Evolutionary conservation across 2,797 vertebrate species (phyloP), one percentile per base, ranked within the genome.

Genomic region (Tapirus indicus): DNA sequence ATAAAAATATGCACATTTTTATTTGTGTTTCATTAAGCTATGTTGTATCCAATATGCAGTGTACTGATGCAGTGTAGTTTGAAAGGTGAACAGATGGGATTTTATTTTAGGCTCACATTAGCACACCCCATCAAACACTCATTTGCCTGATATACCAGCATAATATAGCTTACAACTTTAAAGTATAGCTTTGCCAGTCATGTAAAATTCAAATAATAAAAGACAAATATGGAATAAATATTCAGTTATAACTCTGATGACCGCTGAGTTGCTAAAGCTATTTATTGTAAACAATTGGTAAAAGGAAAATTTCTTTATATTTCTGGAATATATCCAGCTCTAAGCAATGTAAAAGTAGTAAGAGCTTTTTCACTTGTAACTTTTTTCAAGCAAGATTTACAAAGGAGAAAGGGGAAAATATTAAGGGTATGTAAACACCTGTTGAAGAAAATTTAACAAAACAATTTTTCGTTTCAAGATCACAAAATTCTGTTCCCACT

Each of bases 61-160:
- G 94, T 97, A 98, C 98, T 98, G 97, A 98, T 98, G 97, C 97
- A 97, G 88, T 98, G 97, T 97, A 92, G 92, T 98, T 97, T 98
- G 99, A 98, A 98, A 99, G 98, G 98, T 98, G 99, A 99, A 98
- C 99, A 99, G 99, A 99, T 99, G 99, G 99, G 96, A 91, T 96
- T 98, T 99, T 99, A 99, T 99, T 99, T 99, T 99, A 99, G 99
- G 99, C 98, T 98, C 97, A 95, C 47, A 98, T 99, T 99, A 99
- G 98, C 98, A 98, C 98, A 99, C 98, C 95, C 98, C 98, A 99
- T 99, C 98, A 98, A 98, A 98, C 98, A 98, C 97, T 98, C 98
- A 98, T 98, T 99, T 99, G 97, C 97, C 96, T 98, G 97, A 98
- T 98, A 98, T 94, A 98, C 80, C 96, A 98, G 95, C 95, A 98